phyloP scores from a whole-genome alignment of 2,888 invertebrate genomes.

The Agrilus mali region DNA sequence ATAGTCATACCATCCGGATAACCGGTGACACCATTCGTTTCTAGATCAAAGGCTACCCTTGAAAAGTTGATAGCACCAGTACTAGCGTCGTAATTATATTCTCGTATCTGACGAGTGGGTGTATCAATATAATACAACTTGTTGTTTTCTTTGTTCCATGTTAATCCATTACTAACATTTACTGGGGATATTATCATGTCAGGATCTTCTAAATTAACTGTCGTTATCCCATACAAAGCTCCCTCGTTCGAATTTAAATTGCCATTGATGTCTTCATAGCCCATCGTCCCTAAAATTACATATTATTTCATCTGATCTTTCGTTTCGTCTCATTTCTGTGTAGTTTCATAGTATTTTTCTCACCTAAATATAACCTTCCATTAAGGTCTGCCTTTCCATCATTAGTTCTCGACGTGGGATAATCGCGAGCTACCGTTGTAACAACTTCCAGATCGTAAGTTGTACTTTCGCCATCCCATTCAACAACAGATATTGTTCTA shows the following conservation, averaged over 20 bases:
- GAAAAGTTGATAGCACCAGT: constrained; percentile 36
- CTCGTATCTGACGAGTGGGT: constrained; percentile 48
- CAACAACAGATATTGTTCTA: constrained; percentile 32
- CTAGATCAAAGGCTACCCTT: constrained; percentile 18
- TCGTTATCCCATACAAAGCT: constrained; percentile 43
- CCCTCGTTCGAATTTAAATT: constrained; percentile 40
- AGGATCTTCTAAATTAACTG: constrained; percentile 24
- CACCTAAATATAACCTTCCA: constrained; percentile 44
- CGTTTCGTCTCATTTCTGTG: no score
- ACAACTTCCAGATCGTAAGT: constrained; percentile 15
- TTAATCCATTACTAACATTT: constrained; percentile 64
- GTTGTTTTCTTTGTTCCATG: constrained; percentile 57
- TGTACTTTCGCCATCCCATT: constrained; percentile 34
- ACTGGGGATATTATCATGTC: constrained; percentile 31
- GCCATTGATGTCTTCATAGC: constrained; percentile 36
- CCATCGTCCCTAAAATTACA: constrained; percentile 44
- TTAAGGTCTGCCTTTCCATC: constrained; percentile 45
- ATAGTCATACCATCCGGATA: constrained; percentile 54
- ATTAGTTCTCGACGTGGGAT: constrained; percentile 38
- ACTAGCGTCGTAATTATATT: constrained; percentile 53
- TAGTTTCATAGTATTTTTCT: constrained; percentile 3
- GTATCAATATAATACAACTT: constrained; percentile 72
- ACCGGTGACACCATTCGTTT: constrained; percentile 8
- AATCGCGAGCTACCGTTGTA: constrained; percentile 33
- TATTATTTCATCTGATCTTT: no score